Evolutionary conservation across 2,113 vertebrate species (phyloP), one percentile per base, ranked within the genome.

Genomic region (Phainopepla nitens): DNA sequence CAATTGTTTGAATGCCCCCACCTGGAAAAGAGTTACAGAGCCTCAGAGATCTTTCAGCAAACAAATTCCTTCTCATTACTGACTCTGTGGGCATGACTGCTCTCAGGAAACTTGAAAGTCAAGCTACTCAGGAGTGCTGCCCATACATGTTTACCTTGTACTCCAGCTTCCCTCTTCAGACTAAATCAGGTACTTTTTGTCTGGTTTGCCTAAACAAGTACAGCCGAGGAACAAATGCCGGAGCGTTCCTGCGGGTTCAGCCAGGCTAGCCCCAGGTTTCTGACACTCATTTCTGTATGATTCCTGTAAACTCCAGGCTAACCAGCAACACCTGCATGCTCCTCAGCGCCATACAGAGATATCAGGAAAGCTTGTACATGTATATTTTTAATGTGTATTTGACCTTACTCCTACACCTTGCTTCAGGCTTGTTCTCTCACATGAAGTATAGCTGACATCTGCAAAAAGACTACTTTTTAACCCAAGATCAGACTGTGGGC

Each of bases 91-190:
- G 94, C 91, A 94, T 78, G 93, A 76, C 79, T 72, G 89, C 92
- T 97, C 91, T 97, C 76, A 94, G 95, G 90, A 97, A 98, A 98
- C 97, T 97, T 97, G 97, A 97, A 97, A 97, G 97, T 96, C 87
- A 27, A 94, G 97, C 92, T 97, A 44, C 95, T 96, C 44, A 76
- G 16, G 76, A 90, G 85, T 36, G 87, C 93, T 97, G 98, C 97
- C 96, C 66, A 23, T 96, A 98, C 98, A 98, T 9, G 98, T 97
- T 97, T 97, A 88, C 82, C 87, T 86, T 66, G 87, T 93, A 92
- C 65, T 97, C 95, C 90, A 96, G 81, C 93, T 97, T 95, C 90
- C 76, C 89, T 95, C 93, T 90, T 97, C 92, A 90, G 90, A 93
- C 95, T 92, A 90, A 91, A 79, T 80, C 96, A 97, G 94, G 93